Base-by-base conservation (phyloP, 2,797 vertebrate genomes). In the Argya squamiceps region DNA sequence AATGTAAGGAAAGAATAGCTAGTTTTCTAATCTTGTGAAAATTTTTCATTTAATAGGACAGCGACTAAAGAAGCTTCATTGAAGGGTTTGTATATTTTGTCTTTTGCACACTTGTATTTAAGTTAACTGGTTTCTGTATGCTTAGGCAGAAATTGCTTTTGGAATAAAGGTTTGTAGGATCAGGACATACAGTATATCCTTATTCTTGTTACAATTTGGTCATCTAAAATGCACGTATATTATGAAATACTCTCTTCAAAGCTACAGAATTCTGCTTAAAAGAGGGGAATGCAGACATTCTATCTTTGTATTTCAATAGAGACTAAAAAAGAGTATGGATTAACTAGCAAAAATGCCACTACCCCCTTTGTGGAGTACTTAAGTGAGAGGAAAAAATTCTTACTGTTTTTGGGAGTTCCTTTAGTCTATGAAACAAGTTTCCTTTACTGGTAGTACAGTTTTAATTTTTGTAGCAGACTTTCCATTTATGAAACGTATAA, bases 301-400 rank as follows among this genome's bases (percentile, higher is more conserved):
- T 43, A 7, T 62, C 64, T 83, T 69, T 22, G 18, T 82, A 69
- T 69, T 97, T 93, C 64, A 68, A 50, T 34, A 67, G 32, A 52
- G 36, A 24, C 11, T 78, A 74, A 80, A 64, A 41, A 84, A 46
- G 23, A 46, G 26, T n/a, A 63, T 81, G 75, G 47, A 76, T 92
- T 93, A 86, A 88, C 17, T 71, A 46, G 39, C 36, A 87, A 87
- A 95, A 97, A 58, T 83, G 62, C 91, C 74, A 50, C 36, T 39
- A 71, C 39, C 17, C 39, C 43, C 23, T 56, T 1, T 1, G 18
- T 88, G 53, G 23, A 93, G 47, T 71, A 62, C 12, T 37, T 71
- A 92, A 82, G 50, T 30, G 32, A 82, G 63, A 89, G n/a, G 4
- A 16, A 64, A 70, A 24, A 16, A 75, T 43, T 9, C 27, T 56